Percentiles rank a stretch among this genome's conserved stretches.
These are phyloP conservation scores for Urosaurus nigricauda DNA, from an alignment of 2,797 vertebrate species.

Conservation along the genomic window DNA sequence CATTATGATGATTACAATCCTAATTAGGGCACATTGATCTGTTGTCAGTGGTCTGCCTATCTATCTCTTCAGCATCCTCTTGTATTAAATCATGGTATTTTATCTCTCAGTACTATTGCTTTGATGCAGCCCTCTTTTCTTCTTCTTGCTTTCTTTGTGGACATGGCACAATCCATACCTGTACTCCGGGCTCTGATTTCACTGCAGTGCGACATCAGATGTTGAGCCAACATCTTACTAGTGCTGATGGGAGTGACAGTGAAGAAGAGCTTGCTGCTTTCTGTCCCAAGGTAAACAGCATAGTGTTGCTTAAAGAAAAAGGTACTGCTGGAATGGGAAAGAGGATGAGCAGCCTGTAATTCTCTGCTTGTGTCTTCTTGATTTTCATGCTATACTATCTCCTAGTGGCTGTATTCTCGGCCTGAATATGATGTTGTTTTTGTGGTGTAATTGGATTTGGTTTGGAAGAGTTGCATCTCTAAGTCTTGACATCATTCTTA, in stretches of 20 bases:
- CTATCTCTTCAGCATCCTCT: not conserved
- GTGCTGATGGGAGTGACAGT: conserved; percentile 88
- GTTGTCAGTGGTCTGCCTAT: not conserved
- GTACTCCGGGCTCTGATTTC: conserved; percentile 58
- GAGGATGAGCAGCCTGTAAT: not conserved
- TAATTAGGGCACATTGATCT: conserved; percentile 2
- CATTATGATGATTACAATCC: not conserved
- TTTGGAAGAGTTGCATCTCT: not conserved
- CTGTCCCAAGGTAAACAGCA: conserved; percentile 88
- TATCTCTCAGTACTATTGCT: not conserved
- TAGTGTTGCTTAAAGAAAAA: not conserved
- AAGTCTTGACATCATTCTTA: not conserved
- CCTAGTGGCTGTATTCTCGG: not conserved
- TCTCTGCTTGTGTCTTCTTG: not conserved
- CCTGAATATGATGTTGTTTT: not conserved
- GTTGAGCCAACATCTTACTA: conserved; percentile 74
- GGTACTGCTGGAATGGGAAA: not conserved
- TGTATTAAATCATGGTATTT: not conserved
- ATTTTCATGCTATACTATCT: not conserved
- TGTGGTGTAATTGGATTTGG: not conserved
- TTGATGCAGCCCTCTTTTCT: conserved; percentile 16
- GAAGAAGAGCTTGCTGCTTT: conserved; percentile 97
- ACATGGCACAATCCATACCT: conserved; percentile 4
- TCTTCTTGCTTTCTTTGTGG: not conserved
- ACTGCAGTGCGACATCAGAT: conserved; percentile 83